Conservation (phyloP, 2,113 vertebrate genomes). For the Halcyon malimbica region DNA sequence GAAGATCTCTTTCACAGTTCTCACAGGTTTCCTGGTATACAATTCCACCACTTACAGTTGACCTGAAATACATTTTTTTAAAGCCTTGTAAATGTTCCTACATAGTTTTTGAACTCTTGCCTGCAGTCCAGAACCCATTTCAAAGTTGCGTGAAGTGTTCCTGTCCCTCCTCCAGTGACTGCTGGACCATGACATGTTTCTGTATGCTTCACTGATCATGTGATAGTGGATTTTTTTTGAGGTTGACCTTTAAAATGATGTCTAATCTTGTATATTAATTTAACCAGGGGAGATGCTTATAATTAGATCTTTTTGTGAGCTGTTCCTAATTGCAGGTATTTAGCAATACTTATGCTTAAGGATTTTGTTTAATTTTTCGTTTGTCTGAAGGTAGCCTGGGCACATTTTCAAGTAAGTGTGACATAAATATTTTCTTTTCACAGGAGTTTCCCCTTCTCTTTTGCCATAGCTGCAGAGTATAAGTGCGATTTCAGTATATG, state of each 20-base stretch:
- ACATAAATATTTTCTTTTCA: neutral
- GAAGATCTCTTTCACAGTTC: neutral
- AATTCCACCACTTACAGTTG: neutral
- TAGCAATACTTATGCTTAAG: neutral
- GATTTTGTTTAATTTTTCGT: neutral
- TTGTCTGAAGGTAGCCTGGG: neutral
- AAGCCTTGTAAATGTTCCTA: neutral
- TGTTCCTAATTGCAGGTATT: neutral
- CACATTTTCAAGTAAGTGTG: neutral
- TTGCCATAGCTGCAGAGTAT: neutral
- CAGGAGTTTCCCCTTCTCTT: neutral
- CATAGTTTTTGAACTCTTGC: neutral
- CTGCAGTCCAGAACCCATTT: neutral
- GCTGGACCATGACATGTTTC: neutral
- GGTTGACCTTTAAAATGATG: neutral
- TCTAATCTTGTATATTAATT: neutral
- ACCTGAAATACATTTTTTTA: neutral
- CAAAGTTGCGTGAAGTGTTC: neutral
- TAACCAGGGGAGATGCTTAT: neutral
- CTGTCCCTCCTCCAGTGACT: neutral
- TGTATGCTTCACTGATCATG: neutral
- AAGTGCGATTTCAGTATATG: neutral
- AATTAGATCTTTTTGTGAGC: neutral
- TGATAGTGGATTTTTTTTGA: constrained; percentile 9
- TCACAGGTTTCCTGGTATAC: neutral